Percentiles rank a stretch among this genome's conserved stretches.
These are phyloP conservation scores for Baronia brevicornis DNA, from an alignment of 2,888 invertebrate genomes.

Conservation along the genomic window DNA sequence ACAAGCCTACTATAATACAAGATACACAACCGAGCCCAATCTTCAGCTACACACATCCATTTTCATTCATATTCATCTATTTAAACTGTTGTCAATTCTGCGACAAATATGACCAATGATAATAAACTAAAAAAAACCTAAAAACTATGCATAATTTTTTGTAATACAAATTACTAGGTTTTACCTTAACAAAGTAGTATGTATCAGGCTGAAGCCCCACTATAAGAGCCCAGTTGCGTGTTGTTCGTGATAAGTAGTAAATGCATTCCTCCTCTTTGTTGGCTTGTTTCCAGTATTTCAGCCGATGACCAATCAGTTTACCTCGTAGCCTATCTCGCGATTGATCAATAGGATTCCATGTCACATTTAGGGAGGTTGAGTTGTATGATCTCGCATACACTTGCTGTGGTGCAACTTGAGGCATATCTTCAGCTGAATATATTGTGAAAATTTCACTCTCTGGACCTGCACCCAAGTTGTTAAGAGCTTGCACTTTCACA, in stretches of 20 bases:
- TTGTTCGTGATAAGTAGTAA: slow-evolving; percentile 89
- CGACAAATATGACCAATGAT: no score
- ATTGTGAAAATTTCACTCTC: slow-evolving; percentile 84
- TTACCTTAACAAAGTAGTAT: slow-evolving; percentile 91
- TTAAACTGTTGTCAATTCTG: no score
- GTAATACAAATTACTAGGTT: slow-evolving; percentile 20
- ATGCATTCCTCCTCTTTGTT: slow-evolving; percentile 85
- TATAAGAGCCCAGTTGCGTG: slow-evolving; percentile 89
- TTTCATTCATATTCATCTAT: no score
- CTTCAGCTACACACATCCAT: no score
- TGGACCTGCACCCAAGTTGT: slow-evolving; percentile 88
- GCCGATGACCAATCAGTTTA: slow-evolving; percentile 92
- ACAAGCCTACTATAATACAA: no score
- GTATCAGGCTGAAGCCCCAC: slow-evolving; percentile 95
- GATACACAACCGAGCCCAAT: no score
- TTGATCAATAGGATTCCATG: slow-evolving; percentile 91
- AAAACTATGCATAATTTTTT: not conserved
- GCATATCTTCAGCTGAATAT: slow-evolving; percentile 94
- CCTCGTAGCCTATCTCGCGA: slow-evolving; percentile 90
- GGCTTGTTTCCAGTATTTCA: slow-evolving; percentile 92
- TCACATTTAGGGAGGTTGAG: slow-evolving; percentile 93
- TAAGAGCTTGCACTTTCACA: slow-evolving; percentile 89
- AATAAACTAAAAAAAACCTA: no score
- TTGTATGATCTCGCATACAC: slow-evolving; percentile 88
- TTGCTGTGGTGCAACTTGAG: slow-evolving; percentile 90